Evolutionary conservation across 2,113 vertebrate genomes (phyloP), one percentile per base, ranked within the genome.

Genomic region (Xiphias gladius): DNA sequence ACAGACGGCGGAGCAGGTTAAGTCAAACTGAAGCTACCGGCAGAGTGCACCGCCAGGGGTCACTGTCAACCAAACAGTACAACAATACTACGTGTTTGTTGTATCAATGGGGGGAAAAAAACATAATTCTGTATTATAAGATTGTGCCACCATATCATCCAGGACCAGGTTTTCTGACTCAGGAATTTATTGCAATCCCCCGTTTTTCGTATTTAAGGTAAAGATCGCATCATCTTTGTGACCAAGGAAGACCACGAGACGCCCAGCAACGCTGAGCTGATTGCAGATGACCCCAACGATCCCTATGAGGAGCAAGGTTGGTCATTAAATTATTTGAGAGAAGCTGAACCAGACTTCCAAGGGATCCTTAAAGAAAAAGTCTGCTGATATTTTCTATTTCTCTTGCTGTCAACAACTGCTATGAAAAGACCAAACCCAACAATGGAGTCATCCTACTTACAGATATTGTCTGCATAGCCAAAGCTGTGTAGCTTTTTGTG

Each of bases 281-380:
- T 99, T 46, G 97, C 97, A 10, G 98, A 99, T 75, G 98, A 99
- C 86, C 98, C 98, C 1, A 94, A 96, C 5, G 98, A 99, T 64
- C 98, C 98, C 0, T 99, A 99, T 0, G 98, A 99, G 86, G 98
- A 97, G 35, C 95, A 95, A 7, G 99, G 73, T 98, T 91, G 19
- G 97, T 83, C 14, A 22, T 14, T 28, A 14, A 4, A 22, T 41
- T 20, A n/a, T 8, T 57, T 2, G 30, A 22, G 14, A 11, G 46
- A 61, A 24, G 11, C 11, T 54, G 10, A 14, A 57, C 28, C 8
- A 13, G 7, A 37, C 10, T 68, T 57, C 10, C 4, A 54, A 32
- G 24, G 9, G 19, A 37, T 22, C 19, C 8, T 39, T 19, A 50
- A 4, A 41, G 64, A 28, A 11, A 26, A 24, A n/a, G 52, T 52